Conservation (phyloP, 1,140 invertebrate genomes). For the Plectus sambesii region DNA sequence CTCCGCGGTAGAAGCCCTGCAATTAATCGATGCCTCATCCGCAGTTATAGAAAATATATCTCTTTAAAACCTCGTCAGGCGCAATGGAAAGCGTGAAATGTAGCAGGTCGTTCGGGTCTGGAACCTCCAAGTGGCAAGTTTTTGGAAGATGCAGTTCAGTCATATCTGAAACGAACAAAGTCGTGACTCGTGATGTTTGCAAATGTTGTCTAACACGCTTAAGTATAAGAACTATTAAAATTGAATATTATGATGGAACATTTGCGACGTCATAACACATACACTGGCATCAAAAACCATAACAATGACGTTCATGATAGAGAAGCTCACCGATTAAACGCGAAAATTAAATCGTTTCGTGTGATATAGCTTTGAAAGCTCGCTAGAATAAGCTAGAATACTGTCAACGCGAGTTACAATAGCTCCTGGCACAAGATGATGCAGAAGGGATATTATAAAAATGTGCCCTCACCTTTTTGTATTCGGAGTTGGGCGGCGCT, state of each 20-base stretch:
- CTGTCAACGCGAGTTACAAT: conserved; percentile 4
- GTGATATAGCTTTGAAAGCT: no score
- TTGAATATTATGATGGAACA: no score
- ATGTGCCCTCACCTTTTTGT: conserved; percentile 91
- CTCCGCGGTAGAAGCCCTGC: conserved; percentile 81
- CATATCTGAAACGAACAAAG: conserved; percentile 68
- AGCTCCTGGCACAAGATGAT: background rate
- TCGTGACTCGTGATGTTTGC: no score
- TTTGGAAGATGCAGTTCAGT: conserved; percentile 93
- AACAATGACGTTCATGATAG: no score
- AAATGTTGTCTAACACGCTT: no score
- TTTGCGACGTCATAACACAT: no score
- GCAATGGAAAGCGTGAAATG: conserved; percentile 90
- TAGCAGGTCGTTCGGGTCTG: conserved; percentile 85
- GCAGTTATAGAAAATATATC: conserved; percentile 5
- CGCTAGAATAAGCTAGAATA: conserved; percentile 6
- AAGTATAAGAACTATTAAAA: no score
- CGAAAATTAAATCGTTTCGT: no score
- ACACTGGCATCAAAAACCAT: no score
- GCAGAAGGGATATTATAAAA: no score
- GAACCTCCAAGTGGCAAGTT: conserved; percentile 88
- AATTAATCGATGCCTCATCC: background rate
- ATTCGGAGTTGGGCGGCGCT: conserved; percentile 88
- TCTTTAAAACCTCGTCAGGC: conserved; percentile 68
- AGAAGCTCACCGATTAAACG: no score